Percentiles rank a stretch among this genome's conserved stretches.
phyloP scores from a whole-genome alignment of 2,797 vertebrate species.

The Gila robusta region DNA sequence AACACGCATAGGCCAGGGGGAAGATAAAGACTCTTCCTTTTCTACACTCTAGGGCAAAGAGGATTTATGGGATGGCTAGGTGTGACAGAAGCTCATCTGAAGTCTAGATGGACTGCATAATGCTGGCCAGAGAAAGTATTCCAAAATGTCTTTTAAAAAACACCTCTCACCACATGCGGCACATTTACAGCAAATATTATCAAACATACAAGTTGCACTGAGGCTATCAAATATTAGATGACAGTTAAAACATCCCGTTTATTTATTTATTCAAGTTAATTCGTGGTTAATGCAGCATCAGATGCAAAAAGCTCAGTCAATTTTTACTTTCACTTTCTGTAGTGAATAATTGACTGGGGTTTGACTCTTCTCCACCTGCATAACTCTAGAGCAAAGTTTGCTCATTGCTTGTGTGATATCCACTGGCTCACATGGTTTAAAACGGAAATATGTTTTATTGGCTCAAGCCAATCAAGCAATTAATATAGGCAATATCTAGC shows the following conservation, averaged over 20 bases:
- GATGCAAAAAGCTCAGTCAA: too few relatives aligned
- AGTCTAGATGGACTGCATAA: conserved; percentile 59
- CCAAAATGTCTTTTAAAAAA: conserved; percentile 48
- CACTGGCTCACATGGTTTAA: too few relatives aligned
- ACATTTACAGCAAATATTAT: conserved; percentile 48
- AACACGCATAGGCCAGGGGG: conserved; percentile 66
- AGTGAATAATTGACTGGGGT: too few relatives aligned
- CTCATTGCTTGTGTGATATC: too few relatives aligned
- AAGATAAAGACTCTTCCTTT: conserved; percentile 75
- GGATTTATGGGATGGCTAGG: conserved; percentile 65
- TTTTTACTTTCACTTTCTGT: too few relatives aligned
- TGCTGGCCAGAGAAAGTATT: conserved; percentile 28
- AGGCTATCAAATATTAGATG: neutral
- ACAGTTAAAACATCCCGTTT: neutral
- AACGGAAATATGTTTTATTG: too few relatives aligned
- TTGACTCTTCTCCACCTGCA: too few relatives aligned
- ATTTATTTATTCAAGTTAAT: neutral
- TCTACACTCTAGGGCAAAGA: conserved; percentile 54
- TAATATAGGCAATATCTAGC: neutral
- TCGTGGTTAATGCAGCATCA: too few relatives aligned
- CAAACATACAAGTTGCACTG: conserved; percentile 21
- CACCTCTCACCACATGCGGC: conserved; percentile 52
- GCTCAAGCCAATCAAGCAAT: neutral
- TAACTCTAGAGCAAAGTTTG: too few relatives aligned
- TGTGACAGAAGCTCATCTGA: conserved; percentile 67